Conservation (phyloP, 2,113 vertebrate species). For the Dromaius novaehollandiae region DNA sequence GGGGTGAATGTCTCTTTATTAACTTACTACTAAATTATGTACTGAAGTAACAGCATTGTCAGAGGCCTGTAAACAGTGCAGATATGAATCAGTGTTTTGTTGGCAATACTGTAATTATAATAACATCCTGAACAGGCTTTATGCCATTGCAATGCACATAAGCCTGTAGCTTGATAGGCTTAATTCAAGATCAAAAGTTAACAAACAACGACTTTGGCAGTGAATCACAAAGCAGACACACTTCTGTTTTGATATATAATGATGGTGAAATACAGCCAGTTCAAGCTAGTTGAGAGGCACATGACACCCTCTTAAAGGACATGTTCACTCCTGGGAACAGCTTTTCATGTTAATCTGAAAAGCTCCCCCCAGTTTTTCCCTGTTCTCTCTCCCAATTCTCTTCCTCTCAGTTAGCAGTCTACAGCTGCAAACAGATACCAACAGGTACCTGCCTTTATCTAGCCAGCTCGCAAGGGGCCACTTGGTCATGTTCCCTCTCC, state of each 20-base stretch:
- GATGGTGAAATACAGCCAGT: not conserved
- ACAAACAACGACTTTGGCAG: not conserved
- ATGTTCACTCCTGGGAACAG: not conserved
- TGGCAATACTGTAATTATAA: constrained; percentile 40
- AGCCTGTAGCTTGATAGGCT: constrained; percentile 12
- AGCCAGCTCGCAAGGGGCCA: not conserved
- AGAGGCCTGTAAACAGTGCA: constrained; percentile 51
- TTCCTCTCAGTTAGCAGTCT: not conserved
- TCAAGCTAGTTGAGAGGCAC: not conserved
- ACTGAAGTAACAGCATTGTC: constrained; percentile 55
- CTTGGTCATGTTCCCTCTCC: not conserved
- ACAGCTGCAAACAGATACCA: not conserved
- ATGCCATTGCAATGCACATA: not conserved
- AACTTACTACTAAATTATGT: constrained; percentile 65
- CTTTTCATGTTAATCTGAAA: not conserved
- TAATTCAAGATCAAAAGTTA: constrained; percentile 40
- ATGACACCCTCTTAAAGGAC: not conserved
- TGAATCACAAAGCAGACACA: constrained; percentile 41
- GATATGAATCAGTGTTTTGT: constrained; percentile 59
- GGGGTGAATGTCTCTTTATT: constrained; percentile 51
- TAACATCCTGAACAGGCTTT: constrained; percentile 36
- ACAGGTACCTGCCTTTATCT: not conserved
- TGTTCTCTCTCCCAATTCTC: not conserved
- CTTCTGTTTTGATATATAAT: not conserved
- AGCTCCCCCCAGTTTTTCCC: not conserved